These are phyloP conservation scores for Pandemis corylana DNA, from an alignment of 2,888 invertebrate genomes.

Conservation along the genomic window DNA sequence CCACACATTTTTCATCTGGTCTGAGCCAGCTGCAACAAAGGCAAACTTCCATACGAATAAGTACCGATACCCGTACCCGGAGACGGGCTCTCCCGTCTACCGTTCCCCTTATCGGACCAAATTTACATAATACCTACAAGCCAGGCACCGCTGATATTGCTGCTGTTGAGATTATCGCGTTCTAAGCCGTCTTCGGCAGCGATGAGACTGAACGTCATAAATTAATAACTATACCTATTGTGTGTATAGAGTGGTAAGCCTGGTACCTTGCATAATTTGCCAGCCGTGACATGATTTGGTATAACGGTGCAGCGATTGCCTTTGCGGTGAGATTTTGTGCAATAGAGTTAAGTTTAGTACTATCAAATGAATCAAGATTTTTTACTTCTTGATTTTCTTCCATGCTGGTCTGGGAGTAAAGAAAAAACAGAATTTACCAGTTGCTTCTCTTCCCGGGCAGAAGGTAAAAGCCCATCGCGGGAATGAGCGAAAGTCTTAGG, in stretches of 20 bases:
- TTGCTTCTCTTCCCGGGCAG: too few species aligned
- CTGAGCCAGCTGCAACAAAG: slow-evolving; percentile 11
- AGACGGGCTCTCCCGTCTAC: slow-evolving; percentile 31
- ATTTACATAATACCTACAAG: slow-evolving; percentile 42
- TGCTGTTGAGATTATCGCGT: slow-evolving; percentile 33
- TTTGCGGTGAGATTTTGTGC: neutral
- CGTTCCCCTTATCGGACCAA: slow-evolving; percentile 38
- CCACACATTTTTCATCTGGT: too few species aligned
- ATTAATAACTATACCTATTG: slow-evolving; percentile 33
- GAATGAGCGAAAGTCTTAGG: too few species aligned
- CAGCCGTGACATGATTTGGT: slow-evolving; percentile 1
- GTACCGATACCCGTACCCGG: slow-evolving; percentile 12
- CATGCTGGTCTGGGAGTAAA: too few species aligned
- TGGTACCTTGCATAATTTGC: slow-evolving; percentile 13
- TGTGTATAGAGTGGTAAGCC: slow-evolving; percentile 20
- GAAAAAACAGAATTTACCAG: too few species aligned
- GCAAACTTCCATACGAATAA: slow-evolving; percentile 22
- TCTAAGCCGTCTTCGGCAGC: slow-evolving; percentile 36
- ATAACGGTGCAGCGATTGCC: slow-evolving; percentile 1
- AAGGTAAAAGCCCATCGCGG: too few species aligned
- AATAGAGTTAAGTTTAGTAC: too few species aligned
- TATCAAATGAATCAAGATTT: too few species aligned
- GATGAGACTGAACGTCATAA: slow-evolving; percentile 37
- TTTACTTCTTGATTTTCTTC: too few species aligned
- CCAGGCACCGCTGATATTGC: slow-evolving; percentile 41